phyloP scores from a whole-genome alignment of 2,888 invertebrate genomes.

The Cyclophora punctaria region DNA sequence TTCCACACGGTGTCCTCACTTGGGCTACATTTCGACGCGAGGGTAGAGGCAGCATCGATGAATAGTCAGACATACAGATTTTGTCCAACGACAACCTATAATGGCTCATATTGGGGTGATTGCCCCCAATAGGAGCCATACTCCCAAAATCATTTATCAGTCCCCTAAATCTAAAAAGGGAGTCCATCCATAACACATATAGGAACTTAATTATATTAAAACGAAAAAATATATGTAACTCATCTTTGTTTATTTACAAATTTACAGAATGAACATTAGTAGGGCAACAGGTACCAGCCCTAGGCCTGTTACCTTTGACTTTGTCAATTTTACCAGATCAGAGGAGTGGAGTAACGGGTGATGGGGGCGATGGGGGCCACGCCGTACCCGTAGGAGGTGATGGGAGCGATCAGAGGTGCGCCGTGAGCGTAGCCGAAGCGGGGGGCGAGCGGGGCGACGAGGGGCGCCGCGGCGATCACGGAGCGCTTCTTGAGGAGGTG shows the following conservation, averaged over 20 bases:
- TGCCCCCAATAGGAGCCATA: no score
- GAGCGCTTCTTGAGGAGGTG: slow-evolving; percentile 53
- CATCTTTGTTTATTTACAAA: slow-evolving; percentile 53
- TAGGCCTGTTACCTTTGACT: no score
- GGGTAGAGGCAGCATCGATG: no score
- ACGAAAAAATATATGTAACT: slow-evolving; percentile 40
- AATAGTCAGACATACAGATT: no score
- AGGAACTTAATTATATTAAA: slow-evolving; percentile 5
- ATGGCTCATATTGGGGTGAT: no score
- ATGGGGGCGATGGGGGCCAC: no score
- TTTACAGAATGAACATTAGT: slow-evolving; percentile 7
- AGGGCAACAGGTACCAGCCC: no score
- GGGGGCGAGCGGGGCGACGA: slow-evolving; percentile 8
- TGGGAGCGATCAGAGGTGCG: slow-evolving; percentile 10
- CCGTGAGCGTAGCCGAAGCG: slow-evolving; percentile 9
- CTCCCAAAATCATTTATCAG: no score
- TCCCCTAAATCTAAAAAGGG: no score
- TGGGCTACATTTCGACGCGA: no score
- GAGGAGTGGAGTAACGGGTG: slow-evolving; percentile 8
- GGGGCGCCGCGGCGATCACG: slow-evolving; percentile 15
- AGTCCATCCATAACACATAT: neutral
- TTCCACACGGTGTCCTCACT: no score
- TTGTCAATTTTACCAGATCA: neutral
- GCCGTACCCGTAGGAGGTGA: slow-evolving; percentile 4
- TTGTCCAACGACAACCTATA: no score